Evolutionary conservation across 2,888 invertebrate genomes (phyloP).

Genomic region (Seira ritae): DNA sequence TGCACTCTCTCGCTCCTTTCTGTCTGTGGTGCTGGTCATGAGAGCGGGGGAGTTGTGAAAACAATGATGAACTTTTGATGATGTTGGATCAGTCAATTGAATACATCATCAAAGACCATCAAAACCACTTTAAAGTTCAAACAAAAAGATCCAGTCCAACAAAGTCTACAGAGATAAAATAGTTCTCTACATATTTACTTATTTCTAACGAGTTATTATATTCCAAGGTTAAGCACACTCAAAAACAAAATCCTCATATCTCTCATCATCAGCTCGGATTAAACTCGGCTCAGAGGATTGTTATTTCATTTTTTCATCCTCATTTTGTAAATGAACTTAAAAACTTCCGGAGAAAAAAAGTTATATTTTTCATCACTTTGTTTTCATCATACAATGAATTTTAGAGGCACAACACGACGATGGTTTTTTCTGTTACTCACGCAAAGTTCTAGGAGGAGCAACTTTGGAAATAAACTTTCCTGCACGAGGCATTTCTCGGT

Average conservation of each 20-base stretch:
- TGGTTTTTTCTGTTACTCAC: neutral
- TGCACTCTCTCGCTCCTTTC: neutral
- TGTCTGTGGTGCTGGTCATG: neutral
- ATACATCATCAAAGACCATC: neutral
- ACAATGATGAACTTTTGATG: neutral
- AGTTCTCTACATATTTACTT: neutral
- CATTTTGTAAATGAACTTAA: neutral
- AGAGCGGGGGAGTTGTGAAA: neutral
- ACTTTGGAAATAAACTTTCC: too few relatives aligned
- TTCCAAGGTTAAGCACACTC: neutral
- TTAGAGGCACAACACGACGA: neutral
- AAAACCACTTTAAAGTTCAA: constrained; percentile 2
- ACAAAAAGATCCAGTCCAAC: neutral
- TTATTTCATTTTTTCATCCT: neutral
- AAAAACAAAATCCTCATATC: neutral
- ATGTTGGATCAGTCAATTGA: neutral
- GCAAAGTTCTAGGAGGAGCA: too few relatives aligned
- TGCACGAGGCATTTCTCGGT: neutral
- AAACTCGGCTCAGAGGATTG: neutral
- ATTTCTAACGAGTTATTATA: neutral
- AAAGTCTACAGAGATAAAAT: neutral
- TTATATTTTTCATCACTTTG: neutral
- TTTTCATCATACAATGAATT: neutral
- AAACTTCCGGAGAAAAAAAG: too few relatives aligned
- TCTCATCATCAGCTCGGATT: neutral